Evolutionary conservation across 2,888 invertebrate species (phyloP), one percentile per base, ranked within the genome.

Genomic region (Agonopterix arenella): DNA sequence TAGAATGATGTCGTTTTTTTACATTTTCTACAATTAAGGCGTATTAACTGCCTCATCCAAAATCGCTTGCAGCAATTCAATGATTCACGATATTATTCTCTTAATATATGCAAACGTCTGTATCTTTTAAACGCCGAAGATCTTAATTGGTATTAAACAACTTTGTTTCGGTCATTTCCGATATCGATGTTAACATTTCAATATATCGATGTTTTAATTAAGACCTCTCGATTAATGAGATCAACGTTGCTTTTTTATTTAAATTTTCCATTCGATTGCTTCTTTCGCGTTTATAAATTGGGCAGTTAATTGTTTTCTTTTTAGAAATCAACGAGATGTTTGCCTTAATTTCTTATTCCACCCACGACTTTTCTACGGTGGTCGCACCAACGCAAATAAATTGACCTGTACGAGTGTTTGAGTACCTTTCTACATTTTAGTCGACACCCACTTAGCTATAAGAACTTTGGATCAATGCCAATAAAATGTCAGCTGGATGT

Each of bases 161-260:
- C 56, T 47, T 51, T 43, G 54, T 56, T 58, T 52, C 57, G 54
- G 57, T 59, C 60, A 63, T 66, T 66, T 61, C 55, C 40, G 55
- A 58, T 61, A 64, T 61, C 62, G 64, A 68, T 68, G 68, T 71
- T 68, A 70, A 72, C 70, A 70, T 70, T 72, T 59, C 53, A 57
- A 66, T 68, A 56, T 61, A 64, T 60, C 57, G 56, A 55, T 57
- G 60, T 55, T 62, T 64, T 64, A 63, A 62, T 62, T 60, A 61
- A 65, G 50, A 44, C 47, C 40, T 52, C 43, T 50, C 52, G 46
- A 53, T 57, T 51, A 53, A 52, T 44, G 46, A 49, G 49, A 49
- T 44, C 52, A 49, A 41, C 10, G 45, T 43, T 16, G 45, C 18
- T 47, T 52, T 46, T 48, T 52, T 52, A 37, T 43, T 46, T 43